Percentiles rank a stretch among this genome's conserved stretches.
These are phyloP conservation scores for Ahaetulla prasina DNA, from an alignment of 2,113 vertebrate genomes.

Conservation along the genomic window DNA sequence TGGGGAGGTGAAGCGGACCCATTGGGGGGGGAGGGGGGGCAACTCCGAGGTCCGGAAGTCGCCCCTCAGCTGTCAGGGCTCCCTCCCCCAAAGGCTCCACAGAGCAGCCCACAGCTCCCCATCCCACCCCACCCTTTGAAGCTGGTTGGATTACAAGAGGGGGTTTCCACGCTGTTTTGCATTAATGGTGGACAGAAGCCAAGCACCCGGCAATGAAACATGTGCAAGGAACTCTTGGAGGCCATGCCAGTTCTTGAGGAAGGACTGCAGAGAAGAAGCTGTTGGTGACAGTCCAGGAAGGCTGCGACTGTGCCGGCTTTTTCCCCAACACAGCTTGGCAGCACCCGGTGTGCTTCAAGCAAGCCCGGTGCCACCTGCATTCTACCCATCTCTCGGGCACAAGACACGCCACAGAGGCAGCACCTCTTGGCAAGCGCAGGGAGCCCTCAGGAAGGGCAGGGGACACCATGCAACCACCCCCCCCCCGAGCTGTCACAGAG, in stretches of 20 bases:
- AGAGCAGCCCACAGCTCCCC: background rate
- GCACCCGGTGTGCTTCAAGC: background rate
- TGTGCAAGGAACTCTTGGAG: background rate
- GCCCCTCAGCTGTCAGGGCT: too few species aligned
- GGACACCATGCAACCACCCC: background rate
- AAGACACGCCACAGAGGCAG: background rate
- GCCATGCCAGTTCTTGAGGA: background rate
- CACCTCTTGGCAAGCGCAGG: background rate
- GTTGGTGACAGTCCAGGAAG: background rate
- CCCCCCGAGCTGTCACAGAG: background rate
- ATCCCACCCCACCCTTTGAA: background rate
- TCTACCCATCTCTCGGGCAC: background rate
- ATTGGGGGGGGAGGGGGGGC: too few species aligned
- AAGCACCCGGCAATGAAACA: constrained; percentile 3
- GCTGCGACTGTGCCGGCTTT: background rate
- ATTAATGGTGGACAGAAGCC: constrained; percentile 26
- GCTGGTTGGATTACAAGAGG: background rate
- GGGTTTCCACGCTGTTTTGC: constrained; percentile 42
- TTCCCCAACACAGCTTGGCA: background rate
- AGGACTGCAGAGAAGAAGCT: background rate
- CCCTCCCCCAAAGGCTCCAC: background rate
- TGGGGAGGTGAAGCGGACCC: background rate
- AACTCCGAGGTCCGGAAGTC: background rate
- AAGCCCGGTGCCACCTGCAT: background rate
- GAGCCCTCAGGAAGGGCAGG: background rate